phyloP scores from a whole-genome alignment of 2,797 vertebrate species.

The Pristis pectinata region DNA sequence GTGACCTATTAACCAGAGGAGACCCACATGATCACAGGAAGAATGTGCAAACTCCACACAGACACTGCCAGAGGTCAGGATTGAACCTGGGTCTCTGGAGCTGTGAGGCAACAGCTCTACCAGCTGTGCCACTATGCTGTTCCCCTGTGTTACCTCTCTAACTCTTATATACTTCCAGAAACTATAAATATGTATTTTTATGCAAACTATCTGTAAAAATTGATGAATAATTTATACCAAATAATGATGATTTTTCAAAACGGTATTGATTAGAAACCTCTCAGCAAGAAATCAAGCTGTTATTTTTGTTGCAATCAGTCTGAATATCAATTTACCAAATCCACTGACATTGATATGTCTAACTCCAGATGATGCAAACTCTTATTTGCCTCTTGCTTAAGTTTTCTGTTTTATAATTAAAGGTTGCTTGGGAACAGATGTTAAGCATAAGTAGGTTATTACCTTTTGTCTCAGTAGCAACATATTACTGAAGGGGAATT shows the following conservation, averaged over 20 bases:
- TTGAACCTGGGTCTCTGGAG: no score
- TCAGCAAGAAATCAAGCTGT: neutral
- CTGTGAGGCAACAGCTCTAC: no score
- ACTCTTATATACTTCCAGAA: neutral
- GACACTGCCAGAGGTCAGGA: no score
- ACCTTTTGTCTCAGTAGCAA: neutral
- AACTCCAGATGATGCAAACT: neutral
- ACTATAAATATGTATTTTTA: neutral
- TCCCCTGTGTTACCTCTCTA: no score
- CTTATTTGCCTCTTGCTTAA: neutral
- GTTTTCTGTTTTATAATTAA: neutral
- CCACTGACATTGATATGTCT: neutral
- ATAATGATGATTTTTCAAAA: neutral
- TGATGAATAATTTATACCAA: neutral
- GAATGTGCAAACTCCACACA: no score
- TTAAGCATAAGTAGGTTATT: neutral
- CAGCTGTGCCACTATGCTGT: no score
- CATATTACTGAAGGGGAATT: neutral
- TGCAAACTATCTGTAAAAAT: neutral
- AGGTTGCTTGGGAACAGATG: neutral
- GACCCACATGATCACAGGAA: no score
- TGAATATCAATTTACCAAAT: neutral
- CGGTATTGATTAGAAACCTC: neutral
- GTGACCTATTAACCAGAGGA: no score
- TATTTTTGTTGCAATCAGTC: neutral